Evolutionary conservation across 2,113 vertebrate genomes (phyloP).

Genomic region (Thalassarche chlororhynchos): DNA sequence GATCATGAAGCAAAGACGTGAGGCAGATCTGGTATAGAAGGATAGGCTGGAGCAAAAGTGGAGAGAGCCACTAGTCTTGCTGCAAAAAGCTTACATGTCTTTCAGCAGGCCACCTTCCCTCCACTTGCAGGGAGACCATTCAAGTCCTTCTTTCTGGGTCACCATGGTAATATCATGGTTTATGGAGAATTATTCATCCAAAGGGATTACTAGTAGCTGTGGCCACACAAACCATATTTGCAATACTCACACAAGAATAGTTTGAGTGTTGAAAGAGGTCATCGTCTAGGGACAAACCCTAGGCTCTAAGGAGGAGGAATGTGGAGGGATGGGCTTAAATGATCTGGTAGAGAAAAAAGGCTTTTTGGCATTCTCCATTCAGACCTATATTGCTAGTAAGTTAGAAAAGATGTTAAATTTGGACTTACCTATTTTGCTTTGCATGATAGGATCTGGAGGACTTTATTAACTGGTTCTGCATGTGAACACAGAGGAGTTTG

Average conservation of each 20-base stretch:
- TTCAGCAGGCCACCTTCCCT: neutral
- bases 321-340: neutral
- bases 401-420: neutral
- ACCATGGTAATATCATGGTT: neutral
- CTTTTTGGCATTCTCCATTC: neutral
- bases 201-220: neutral
- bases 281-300: fast-evolving
- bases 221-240: neutral
- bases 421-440: neutral
- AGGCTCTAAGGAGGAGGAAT: neutral
- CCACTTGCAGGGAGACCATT: neutral
- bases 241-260: neutral
- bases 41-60: neutral
- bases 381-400: neutral
- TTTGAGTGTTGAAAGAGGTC: neutral
- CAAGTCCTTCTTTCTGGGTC: neutral
- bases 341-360: neutral
- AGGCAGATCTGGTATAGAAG: neutral
- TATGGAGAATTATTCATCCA: neutral
- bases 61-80: neutral
- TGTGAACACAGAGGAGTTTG: neutral
- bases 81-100: neutral
- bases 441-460: fast-evolving
- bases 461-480: neutral
- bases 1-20: neutral